A percentile compares a stretch with the other conserved stretches of the same genome.
phyloP scores from a whole-genome alignment of 2,888 invertebrate genomes.

The Peribatodes rhomboidaria region DNA sequence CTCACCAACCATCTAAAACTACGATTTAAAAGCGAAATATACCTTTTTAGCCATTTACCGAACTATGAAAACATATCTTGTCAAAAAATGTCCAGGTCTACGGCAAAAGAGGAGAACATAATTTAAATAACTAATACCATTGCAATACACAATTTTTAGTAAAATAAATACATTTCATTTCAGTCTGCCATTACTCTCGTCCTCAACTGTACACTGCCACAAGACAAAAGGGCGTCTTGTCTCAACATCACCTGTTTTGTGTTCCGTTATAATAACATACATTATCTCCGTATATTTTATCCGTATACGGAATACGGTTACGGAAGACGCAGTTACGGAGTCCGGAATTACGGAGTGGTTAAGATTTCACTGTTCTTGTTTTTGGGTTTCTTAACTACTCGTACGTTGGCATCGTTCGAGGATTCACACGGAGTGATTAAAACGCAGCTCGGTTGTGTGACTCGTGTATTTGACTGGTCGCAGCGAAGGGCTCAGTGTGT shows the following conservation, averaged over 20 bases:
- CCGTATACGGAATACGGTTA: slow-evolving; percentile 12
- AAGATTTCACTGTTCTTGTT: slow-evolving; percentile 3
- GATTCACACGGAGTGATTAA: too few relatives aligned
- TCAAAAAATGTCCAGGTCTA: too few relatives aligned
- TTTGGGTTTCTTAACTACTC: background rate
- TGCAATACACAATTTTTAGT: too few relatives aligned
- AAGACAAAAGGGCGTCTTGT: slow-evolving; percentile 54
- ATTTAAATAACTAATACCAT: too few relatives aligned
- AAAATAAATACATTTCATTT: background rate
- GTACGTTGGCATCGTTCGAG: background rate
- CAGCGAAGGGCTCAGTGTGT: too few relatives aligned
- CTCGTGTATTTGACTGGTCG: too few relatives aligned
- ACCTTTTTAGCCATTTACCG: too few relatives aligned
- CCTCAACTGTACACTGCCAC: slow-evolving; percentile 46
- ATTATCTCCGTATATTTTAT: slow-evolving; percentile 24
- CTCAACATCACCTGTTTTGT: slow-evolving; percentile 55
- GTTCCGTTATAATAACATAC: slow-evolving; percentile 45
- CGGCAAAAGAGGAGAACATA: too few relatives aligned
- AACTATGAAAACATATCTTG: too few relatives aligned
- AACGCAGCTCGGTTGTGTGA: too few relatives aligned
- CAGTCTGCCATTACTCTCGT: slow-evolving; percentile 39
- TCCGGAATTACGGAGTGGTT: slow-evolving; percentile 1
- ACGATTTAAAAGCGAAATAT: too few relatives aligned
- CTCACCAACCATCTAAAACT: too few relatives aligned
- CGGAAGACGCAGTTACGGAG: background rate